These are phyloP conservation scores for Pachymerium ferrugineum DNA, from an alignment of 2,888 invertebrate genomes.

Conservation along the genomic window DNA sequence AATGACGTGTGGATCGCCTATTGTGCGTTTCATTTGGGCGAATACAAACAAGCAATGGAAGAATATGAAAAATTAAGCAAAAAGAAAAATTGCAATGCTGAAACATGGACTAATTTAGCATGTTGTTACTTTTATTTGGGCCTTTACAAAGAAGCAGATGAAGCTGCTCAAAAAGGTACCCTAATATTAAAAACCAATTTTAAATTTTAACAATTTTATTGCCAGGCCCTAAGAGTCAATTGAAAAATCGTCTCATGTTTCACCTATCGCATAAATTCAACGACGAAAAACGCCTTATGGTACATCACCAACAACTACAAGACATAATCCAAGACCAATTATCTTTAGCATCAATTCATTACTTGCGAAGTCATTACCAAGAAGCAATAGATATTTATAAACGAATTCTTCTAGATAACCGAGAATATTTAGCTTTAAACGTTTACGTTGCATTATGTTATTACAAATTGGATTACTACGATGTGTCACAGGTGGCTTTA, in stretches of 20 bases:
- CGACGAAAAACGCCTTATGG: conserved; percentile 78
- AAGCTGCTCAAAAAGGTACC: conserved; percentile 52
- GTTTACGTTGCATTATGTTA: conserved; percentile 96
- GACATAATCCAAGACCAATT: conserved; percentile 91
- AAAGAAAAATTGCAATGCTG: conserved; percentile 54
- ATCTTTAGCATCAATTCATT: conserved; percentile 92
- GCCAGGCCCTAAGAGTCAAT: conserved; percentile 57
- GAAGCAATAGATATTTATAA: conserved; percentile 99
- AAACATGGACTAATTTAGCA: conserved; percentile 72
- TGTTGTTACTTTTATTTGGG: conserved; percentile 95
- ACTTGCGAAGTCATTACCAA: conserved; percentile 91
- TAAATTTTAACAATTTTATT: too few species aligned
- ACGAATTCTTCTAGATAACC: conserved; percentile 81
- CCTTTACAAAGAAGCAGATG: conserved; percentile 65
- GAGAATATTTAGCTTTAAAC: conserved; percentile 86
- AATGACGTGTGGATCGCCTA: conserved; percentile 85
- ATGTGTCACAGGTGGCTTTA: conserved; percentile 73
- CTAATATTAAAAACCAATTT: not conserved
- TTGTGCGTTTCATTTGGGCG: conserved; percentile 91
- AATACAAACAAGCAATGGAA: conserved; percentile 75
- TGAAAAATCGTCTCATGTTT: conserved; percentile 75
- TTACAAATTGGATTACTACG: conserved; percentile 97
- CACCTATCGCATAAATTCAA: conserved; percentile 89
- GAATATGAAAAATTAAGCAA: conserved; percentile 51
- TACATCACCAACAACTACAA: conserved; percentile 74